phyloP scores from a whole-genome alignment of 2,888 invertebrate species.

The Oasisia sp. region DNA sequence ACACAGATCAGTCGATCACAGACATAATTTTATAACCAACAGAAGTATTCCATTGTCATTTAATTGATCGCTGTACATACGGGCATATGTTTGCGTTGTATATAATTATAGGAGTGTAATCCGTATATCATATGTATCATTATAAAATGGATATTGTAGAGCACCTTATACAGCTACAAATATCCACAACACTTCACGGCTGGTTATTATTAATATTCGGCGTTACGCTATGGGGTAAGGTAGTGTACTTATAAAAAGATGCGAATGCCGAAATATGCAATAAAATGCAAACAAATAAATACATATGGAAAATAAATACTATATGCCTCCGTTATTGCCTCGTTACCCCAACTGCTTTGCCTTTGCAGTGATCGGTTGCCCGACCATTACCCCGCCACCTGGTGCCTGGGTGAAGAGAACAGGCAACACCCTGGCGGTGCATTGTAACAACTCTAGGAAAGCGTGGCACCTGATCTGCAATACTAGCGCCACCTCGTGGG shows the following conservation, averaged over 20 bases:
- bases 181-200: background rate
- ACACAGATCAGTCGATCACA: no score
- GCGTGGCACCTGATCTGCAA: slow-evolving; percentile 35
- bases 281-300: background rate
- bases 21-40: no score
- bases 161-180: background rate
- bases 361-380: background rate
- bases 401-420: slow-evolving; percentile 26
- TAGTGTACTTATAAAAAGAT: background rate
- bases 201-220: background rate
- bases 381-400: background rate
- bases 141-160: background rate
- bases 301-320: background rate
- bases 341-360: background rate
- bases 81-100: no score
- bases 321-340: no score
- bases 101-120: no score
- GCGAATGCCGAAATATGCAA: no score
- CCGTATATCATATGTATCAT: background rate
- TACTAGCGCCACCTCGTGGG: slow-evolving; percentile 9
- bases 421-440: slow-evolving; percentile 27
- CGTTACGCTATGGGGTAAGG: background rate
- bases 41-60: no score
- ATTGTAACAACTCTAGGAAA: slow-evolving; percentile 30
- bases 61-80: no score